Evolutionary conservation across 2,888 invertebrate species (phyloP).

Genomic region (Cheilosia impressa): DNA sequence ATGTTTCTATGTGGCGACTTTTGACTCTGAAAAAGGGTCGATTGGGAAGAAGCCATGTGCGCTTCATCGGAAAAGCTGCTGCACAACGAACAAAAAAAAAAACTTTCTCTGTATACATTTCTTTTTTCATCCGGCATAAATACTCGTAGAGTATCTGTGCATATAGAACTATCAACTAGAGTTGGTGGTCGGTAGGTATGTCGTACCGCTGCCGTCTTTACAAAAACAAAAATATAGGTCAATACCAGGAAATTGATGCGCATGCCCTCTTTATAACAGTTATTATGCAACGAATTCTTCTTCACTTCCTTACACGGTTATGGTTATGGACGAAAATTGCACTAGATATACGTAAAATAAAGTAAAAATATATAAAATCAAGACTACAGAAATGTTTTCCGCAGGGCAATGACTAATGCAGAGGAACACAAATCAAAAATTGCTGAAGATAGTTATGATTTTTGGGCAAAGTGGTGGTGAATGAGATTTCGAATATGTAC

Average conservation of each 20-base stretch:
- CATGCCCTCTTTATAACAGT: slow-evolving; percentile 71
- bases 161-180: slow-evolving; percentile 49
- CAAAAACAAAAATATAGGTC: slow-evolving; percentile 73
- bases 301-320: slow-evolving; percentile 52
- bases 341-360: slow-evolving; percentile 41
- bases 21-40: slow-evolving; percentile 53
- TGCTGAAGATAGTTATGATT: slow-evolving; percentile 36
- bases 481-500: slow-evolving; percentile 3
- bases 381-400: slow-evolving; percentile 16
- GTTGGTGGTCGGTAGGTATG: slow-evolving; percentile 36
- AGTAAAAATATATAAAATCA: too few relatives aligned
- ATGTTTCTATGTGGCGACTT: slow-evolving; percentile 47
- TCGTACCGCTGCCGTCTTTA: slow-evolving; percentile 35
- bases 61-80: slow-evolving; percentile 44
- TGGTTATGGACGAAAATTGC: slow-evolving; percentile 49
- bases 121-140: slow-evolving; percentile 31
- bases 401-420: slow-evolving; percentile 2
- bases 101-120: slow-evolving; percentile 55
- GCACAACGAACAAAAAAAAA: slow-evolving; percentile 39
- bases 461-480: slow-evolving; percentile 31
- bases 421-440: slow-evolving; percentile 12
- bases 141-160: slow-evolving; percentile 6
- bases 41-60: slow-evolving; percentile 61
- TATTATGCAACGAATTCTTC: slow-evolving; percentile 72
- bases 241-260: slow-evolving; percentile 74